phyloP scores from a whole-genome alignment of 2,888 invertebrate genomes.

The Pollenia amentaria region DNA sequence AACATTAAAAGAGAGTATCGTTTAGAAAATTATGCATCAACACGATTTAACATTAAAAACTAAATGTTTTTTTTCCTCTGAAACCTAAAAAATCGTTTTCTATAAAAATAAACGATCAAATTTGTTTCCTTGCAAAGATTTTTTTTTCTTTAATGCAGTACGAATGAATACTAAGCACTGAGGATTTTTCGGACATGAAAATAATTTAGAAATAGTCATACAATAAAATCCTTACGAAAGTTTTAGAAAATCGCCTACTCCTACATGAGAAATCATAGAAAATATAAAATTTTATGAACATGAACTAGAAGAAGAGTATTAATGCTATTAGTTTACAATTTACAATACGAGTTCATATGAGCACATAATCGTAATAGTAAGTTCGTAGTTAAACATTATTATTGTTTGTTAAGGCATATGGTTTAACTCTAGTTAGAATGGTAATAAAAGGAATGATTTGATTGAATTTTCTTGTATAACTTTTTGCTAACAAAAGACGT shows the following conservation, averaged over 20 bases:
- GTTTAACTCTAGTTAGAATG: slow-evolving; percentile 25
- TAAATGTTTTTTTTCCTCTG: slow-evolving; percentile 59
- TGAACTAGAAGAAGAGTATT: slow-evolving; percentile 54
- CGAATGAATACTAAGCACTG: slow-evolving; percentile 18
- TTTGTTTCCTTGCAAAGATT: slow-evolving; percentile 35
- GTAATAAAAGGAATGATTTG: slow-evolving; percentile 40
- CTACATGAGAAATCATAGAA: slow-evolving; percentile 28
- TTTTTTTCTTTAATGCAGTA: slow-evolving; percentile 44
- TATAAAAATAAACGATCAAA: slow-evolving; percentile 65
- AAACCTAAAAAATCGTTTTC: slow-evolving; percentile 65
- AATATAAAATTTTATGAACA: slow-evolving; percentile 16
- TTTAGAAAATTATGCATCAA: slow-evolving; percentile 70
- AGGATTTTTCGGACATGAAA: slow-evolving; percentile 30
- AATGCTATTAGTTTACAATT: slow-evolving; percentile 52
- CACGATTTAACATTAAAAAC: slow-evolving; percentile 73
- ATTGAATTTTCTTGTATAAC: neutral
- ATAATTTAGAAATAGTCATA: slow-evolving; percentile 55
- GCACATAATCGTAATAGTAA: slow-evolving; percentile 10
- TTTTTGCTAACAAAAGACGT: neutral
- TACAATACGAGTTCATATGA: slow-evolving; percentile 60
- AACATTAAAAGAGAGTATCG: slow-evolving; percentile 43
- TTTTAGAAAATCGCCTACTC: slow-evolving; percentile 55
- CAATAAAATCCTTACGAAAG: slow-evolving; percentile 64
- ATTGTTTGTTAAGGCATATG: slow-evolving; percentile 60
- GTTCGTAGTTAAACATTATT: slow-evolving; percentile 68